Base-by-base conservation (phyloP, 2,797 vertebrate species). In the Oceanodroma leucorhoa region DNA sequence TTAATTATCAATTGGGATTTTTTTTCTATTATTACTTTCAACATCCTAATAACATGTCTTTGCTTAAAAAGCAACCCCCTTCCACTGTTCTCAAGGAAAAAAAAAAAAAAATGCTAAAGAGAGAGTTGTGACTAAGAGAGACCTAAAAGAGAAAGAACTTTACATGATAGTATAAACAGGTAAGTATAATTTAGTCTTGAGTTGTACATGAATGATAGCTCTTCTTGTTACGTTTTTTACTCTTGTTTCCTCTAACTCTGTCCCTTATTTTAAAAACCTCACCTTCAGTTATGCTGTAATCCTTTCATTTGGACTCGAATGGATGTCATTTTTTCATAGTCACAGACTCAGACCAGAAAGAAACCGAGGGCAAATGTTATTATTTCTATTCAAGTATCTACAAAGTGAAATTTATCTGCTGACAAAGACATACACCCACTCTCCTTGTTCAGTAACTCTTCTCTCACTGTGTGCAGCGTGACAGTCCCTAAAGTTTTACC, bases 401-500 rank as follows among this genome's bases (percentile, higher is more conserved):
- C 67, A 54, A 72, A 50, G 54, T 57, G 45, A 75, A 85, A 83
- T 87, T 64, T 83, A 64, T 71, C 71, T 75, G 71, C 88, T 87
- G 87, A 67, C 78, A 89, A 92, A 70, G 83, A 50, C 1, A 0
- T 34, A 32, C 75, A 29, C 17, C 7, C 53, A 1, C 38, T 23
- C 50, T 55, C 61, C 86, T 75, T 90, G 69, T 51, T 89, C 91
- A 50, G 43, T 4, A 79, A 32, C 91, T 93, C 77, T 45, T 40
- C 79, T 67, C 77, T 38, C 30, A 53, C 89, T 19, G 5, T 13
- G 11, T 46, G 53, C 48, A n/a, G 17, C 3, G 32, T 24, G 32
- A 58, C 7, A 65, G 78, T 95, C 95, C 71, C 94, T 30, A 1
- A 87, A 92, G 96, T 93, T 96, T 92, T 85, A 57, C 61, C 38